Evolutionary conservation across 2,888 invertebrate species (phyloP), one percentile per base, ranked within the genome.

Genomic region (Tyria jacobaeae): DNA sequence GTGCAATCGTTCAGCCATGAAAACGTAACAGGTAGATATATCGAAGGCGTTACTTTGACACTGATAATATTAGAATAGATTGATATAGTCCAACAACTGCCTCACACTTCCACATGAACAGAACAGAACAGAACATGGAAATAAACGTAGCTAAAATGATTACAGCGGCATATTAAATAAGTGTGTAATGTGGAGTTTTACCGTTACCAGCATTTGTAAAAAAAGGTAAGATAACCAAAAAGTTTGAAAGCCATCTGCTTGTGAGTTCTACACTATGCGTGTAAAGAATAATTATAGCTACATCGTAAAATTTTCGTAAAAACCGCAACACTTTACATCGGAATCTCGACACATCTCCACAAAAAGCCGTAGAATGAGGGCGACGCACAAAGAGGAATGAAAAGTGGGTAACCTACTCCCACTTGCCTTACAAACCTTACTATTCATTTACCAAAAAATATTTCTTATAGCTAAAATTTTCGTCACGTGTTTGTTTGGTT

Each of bases 341-440:
- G 69, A 68, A 73, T 73, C 70, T 71, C 69, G 39, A 63, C 62
- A 76, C 81, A 72, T 78, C 76, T 70, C 65, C 60, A 78, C 72
- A 81, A 81, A 81, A 73, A 72, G 66, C 39, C 60, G 56, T 64
- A 66, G 76, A 82, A 82, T 69, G 80, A 78, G 80, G 76, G 78
- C 78, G 76, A 67, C 68, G 57, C 64, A 76, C 73, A 80, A 81
- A 81, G 74, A 71, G 73, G 70, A 67, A 50, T 73, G 67, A 76
- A 79, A 81, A 77, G 77, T 81, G 76, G 78, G 78, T 81, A 74
- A 81, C 75, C 75, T 70, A 75, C 72, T 74, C 73, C 64, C 71
- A 63, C 53, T 70, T 50, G 71, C 75, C 62, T 71, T 73, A 66
- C 68, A 71, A 70, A 71, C 68, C 34, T 71, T 64, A 51, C 66